Base-by-base conservation (phyloP, 2,797 vertebrate species). In the Percopsis omiscomaycus region DNA sequence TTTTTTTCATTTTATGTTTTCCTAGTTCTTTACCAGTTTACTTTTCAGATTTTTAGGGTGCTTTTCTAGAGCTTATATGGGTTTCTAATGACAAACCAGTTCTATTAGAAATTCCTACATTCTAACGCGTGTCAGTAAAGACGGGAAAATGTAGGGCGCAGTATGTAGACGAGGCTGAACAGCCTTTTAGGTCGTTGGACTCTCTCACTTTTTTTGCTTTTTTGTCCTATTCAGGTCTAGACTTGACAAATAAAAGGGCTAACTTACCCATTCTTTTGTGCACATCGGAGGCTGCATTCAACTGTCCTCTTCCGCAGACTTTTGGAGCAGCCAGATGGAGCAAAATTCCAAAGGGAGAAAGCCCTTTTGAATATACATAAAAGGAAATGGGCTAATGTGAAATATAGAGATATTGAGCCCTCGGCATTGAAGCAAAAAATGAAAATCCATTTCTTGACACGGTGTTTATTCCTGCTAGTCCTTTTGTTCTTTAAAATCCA, bases 251-350 rank as follows among this genome's bases (percentile, higher is more conserved):
- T 87, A 94, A 96, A 94, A 78, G 77, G 84, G 80, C 85, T 86
- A 94, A 98, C 97, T 98, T 97, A 98, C 97, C 97, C 97, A 98
- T 98, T 97, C 97, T 98, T 97, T 96, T 96, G 95, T 96, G 96
- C 91, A 98, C 97, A 96, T 98, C 94, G 94, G 94, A 94, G 95
- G 92, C 95, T 96, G 96, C 96, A 98, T 98, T 98, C 97, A 98
- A 97, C 96, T 96, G 92, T 97, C 94, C 92, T 95, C 94, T 93
- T 90, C 89, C 66, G 83, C 86, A 91, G 95, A 96, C 94, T 91
- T 93, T 93, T 94, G 93, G 93, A 92, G 90, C 93, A 83, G 92
- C 94, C 94, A 96, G 93, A 95, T 93, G 93, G 94, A 93, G 88
- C 91, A 94, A 92, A 93, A 95, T 94, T 98, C 94, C 93, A 94